Base-by-base conservation (phyloP, 2,888 invertebrate species). In the Drosophila anceps region DNA sequence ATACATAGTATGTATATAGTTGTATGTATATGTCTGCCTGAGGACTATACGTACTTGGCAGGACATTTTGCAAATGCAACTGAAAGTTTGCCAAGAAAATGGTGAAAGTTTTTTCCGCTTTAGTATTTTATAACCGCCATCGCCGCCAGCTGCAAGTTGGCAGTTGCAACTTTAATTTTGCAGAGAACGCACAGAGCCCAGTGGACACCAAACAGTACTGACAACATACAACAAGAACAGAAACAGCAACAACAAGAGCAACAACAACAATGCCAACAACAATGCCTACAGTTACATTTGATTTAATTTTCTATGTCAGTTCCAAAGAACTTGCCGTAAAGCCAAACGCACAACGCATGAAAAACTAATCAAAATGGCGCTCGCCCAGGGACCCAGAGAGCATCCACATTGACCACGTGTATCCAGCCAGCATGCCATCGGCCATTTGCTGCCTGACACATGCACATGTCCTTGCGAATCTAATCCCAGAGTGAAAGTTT, bases 21-120 rank as follows among this genome's bases (percentile, higher is more conserved):
- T 48, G 7, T 27, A 13, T 46, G 29, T 37, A 65, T 71, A 66
- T 67, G 39, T 39, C n/a, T 53, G 55, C 29, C 18, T 12, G 20
- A 39, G 27, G 54, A 48, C 59, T 61, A 67, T 65, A 37, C 62
- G 58, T 70, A 77, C 69, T 83, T 82, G 81, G 76, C 86, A 88
- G 86, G 81, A 84, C 69, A 83, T 83, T 85, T 74, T 66, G 81
- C 87, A 86, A 88, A 86, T 88, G 89, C 89, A 75, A 69, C 88
- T 74, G 87, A 84, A 88, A 84, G 89, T 84, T 84, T 75, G 72
- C 79, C 78, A 83, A 88, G 88, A 83, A 86, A 88, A 88, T 88
- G 86, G 84, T 79, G 87, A 84, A 88, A 84, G 89, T 88, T 84
- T 88, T 73, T 78, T 46, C 58, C 63, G 65, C 84, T 82, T 70